Conservation (phyloP, 2,797 vertebrate species). For the Bovichtus variegatus region DNA sequence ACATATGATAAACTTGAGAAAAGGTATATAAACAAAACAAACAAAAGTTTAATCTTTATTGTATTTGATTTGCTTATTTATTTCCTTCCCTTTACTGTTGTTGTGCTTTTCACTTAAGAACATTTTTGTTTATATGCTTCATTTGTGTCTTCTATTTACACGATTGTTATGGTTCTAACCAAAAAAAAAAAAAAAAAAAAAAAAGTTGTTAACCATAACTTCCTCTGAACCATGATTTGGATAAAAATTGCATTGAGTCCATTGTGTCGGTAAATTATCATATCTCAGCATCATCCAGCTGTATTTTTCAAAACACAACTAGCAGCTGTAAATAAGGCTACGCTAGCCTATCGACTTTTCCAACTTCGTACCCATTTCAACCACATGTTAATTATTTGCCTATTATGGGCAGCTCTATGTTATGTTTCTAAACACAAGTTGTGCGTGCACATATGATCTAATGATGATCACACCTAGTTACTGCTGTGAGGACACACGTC, state of each 20-base stretch:
- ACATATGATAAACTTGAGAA: too few relatives aligned
- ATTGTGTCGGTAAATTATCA: neutral
- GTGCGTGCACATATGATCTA: slow-evolving; percentile 32
- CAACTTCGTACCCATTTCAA: neutral
- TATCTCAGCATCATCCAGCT: neutral
- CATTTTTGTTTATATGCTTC: neutral
- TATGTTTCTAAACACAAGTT: slow-evolving; percentile 37
- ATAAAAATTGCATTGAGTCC: neutral
- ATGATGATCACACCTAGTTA: slow-evolving; percentile 62
- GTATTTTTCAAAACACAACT: neutral
- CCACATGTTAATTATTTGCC: slow-evolving; percentile 1
- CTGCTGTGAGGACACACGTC: slow-evolving; percentile 28
- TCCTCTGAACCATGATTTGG: neutral
- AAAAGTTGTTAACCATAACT: neutral
- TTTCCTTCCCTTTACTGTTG: neutral
- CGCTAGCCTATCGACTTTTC: neutral
- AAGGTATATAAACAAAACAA: neutral
- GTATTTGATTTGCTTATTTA: neutral
- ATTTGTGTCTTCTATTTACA: neutral
- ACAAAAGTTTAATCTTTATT: neutral
- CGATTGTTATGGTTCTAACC: neutral
- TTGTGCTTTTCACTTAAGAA: neutral
- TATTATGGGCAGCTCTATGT: slow-evolving; percentile 23
- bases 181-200: neutral
- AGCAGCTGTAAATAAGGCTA: neutral